Conservation (phyloP, 2,888 invertebrate genomes). For the Pollenia amentaria region DNA sequence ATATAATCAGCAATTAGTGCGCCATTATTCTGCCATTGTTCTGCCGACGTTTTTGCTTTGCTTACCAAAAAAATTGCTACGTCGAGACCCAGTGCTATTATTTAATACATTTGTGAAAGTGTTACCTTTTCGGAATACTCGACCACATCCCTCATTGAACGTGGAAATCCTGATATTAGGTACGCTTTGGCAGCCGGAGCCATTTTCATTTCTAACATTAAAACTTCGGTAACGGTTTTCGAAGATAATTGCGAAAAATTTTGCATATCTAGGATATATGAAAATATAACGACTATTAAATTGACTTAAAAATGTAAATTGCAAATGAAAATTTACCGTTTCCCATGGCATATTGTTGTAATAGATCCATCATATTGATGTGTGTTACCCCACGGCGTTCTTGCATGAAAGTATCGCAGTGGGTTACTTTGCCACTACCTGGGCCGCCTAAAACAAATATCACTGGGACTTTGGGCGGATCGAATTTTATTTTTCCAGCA, state of each 20-base stretch:
- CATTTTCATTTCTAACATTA: conserved; percentile 97
- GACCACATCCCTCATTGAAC: conserved; percentile 96
- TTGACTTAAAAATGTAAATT: neutral
- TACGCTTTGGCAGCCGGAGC: conserved; percentile 94
- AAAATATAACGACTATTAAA: neutral
- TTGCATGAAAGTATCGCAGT: conserved; percentile 96
- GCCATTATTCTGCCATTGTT: too few relatives aligned
- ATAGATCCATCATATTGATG: conserved; percentile 95
- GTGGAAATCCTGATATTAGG: conserved; percentile 94
- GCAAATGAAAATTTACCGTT: conserved; percentile 87
- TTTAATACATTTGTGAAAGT: neutral
- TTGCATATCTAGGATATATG: conserved; percentile 91
- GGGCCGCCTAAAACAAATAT: conserved; percentile 97
- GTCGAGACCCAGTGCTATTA: too few relatives aligned
- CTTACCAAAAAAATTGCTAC: too few relatives aligned
- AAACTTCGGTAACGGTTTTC: conserved; percentile 94
- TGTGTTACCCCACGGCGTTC: conserved; percentile 93
- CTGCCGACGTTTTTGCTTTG: too few relatives aligned
- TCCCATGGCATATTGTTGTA: conserved; percentile 95
- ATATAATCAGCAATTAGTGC: too few relatives aligned
- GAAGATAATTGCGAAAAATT: conserved; percentile 94
- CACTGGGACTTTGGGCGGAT: conserved; percentile 93
- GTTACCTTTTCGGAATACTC: conserved; percentile 95
- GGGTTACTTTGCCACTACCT: conserved; percentile 98
- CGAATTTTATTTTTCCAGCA: conserved; percentile 92